phyloP scores from a whole-genome alignment of 2,113 vertebrate species.

The Poecile atricapillus region DNA sequence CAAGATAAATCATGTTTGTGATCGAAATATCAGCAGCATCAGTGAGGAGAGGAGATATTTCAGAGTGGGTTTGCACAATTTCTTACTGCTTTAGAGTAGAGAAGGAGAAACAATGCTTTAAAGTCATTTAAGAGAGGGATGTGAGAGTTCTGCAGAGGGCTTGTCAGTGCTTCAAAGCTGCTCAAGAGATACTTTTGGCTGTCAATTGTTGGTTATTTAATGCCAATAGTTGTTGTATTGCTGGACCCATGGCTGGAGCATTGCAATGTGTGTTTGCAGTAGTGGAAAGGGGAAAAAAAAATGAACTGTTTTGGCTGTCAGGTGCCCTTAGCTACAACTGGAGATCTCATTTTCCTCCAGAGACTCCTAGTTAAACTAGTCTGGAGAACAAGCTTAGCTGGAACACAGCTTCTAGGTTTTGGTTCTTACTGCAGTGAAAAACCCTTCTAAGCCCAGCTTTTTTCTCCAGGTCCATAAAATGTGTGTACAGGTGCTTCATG shows the following conservation, averaged over 20 bases:
- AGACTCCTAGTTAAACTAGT: background rate
- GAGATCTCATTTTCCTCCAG: background rate
- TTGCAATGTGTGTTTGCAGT: background rate
- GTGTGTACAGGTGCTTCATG: background rate
- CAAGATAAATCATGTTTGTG: background rate
- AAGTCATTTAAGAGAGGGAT: background rate
- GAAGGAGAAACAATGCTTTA: background rate
- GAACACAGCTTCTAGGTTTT: background rate
- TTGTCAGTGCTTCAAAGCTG: background rate
- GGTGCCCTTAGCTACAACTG: background rate
- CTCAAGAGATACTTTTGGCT: background rate
- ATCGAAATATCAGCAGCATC: background rate
- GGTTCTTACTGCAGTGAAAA: background rate
- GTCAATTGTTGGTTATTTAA: background rate
- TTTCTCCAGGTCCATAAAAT: background rate
- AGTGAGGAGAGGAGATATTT: background rate
- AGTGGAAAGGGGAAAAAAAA: background rate
- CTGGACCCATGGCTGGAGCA: background rate
- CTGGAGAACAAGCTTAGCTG: background rate
- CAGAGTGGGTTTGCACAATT: background rate
- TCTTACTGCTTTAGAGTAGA: background rate
- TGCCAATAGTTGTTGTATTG: accelerated
- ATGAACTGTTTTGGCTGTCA: background rate
- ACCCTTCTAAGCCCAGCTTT: background rate
- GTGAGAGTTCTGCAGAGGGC: too few species aligned